Percentiles rank a stretch among this genome's conserved stretches.
phyloP scores from a whole-genome alignment of 2,888 invertebrate species.

The Phasia obesa region DNA sequence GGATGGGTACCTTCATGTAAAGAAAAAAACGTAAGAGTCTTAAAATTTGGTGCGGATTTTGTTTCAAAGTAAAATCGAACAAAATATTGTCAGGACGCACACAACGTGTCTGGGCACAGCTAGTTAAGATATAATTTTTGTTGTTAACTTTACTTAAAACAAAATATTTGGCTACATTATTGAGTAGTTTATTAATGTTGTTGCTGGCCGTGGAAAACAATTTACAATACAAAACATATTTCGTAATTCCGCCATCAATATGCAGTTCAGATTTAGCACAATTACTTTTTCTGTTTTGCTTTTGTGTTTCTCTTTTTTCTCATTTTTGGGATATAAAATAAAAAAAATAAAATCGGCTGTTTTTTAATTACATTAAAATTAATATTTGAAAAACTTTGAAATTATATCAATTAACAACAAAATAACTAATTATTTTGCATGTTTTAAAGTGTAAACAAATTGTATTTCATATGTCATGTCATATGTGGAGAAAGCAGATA shows the following conservation, averaged over 20 bases:
- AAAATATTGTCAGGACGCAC: too few relatives aligned
- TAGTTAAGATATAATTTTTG: slow-evolving; percentile 16
- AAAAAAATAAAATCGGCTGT: not conserved
- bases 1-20: too few relatives aligned
- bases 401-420: too few relatives aligned
- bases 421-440: too few relatives aligned
- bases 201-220: slow-evolving; percentile 37
- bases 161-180: slow-evolving; percentile 30
- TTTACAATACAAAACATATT: slow-evolving; percentile 20
- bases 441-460: too few relatives aligned
- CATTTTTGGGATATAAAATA: not conserved
- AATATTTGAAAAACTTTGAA: too few relatives aligned
- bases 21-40: too few relatives aligned
- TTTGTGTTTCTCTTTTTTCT: not conserved
- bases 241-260: slow-evolving; percentile 52
- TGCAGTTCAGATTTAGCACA: slow-evolving; percentile 60
- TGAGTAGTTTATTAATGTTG: slow-evolving; percentile 16
- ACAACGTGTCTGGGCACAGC: slow-evolving; percentile 11
- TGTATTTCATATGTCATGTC: too few relatives aligned
- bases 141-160: slow-evolving; percentile 6
- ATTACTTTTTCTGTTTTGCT: slow-evolving; percentile 34
- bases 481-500: too few relatives aligned
- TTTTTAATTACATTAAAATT: too few relatives aligned
- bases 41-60: too few relatives aligned
- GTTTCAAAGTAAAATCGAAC: too few relatives aligned